A percentile compares a stretch with the other conserved stretches of the same genome.
Conservation (phyloP, 2,888 invertebrate genomes). For the Stratiomys singularior region DNA sequence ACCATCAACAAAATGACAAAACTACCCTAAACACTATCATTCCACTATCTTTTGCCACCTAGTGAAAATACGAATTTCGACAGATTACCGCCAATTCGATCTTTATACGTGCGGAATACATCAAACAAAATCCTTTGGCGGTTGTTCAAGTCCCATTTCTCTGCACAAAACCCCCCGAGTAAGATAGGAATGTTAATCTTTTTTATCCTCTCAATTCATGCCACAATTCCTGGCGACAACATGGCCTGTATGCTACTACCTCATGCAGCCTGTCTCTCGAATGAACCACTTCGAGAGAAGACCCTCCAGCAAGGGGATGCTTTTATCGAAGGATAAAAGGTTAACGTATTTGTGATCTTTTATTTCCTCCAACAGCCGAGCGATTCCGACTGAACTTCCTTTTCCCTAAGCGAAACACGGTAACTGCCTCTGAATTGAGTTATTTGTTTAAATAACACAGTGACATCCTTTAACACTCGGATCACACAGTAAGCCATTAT, state of each 20-base stretch:
- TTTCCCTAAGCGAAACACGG: neutral
- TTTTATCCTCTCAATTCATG: constrained; percentile 39
- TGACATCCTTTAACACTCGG: constrained; percentile 40
- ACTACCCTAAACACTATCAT: neutral
- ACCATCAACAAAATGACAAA: neutral
- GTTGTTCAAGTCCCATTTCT: constrained; percentile 12
- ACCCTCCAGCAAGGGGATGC: neutral
- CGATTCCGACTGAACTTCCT: neutral
- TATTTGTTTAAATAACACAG: constrained; percentile 42
- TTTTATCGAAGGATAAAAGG: neutral
- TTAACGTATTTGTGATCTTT: too few species aligned
- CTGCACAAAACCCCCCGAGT: constrained; percentile 11
- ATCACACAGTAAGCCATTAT: constrained; percentile 28
- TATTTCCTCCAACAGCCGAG: too few species aligned
- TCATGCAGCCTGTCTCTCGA: neutral
- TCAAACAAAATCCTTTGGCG: constrained; percentile 13
- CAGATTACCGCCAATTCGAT: neutral
- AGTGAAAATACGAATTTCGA: neutral
- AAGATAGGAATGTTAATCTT: constrained; percentile 28
- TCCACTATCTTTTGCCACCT: neutral
- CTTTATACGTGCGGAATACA: neutral
- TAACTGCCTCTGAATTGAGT: constrained; percentile 19
- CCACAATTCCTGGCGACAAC: constrained; percentile 14
- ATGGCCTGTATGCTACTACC: neutral
- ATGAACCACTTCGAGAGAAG: neutral